Conservation (phyloP, 1,140 invertebrate species). For the Ectropis grisescens region DNA sequence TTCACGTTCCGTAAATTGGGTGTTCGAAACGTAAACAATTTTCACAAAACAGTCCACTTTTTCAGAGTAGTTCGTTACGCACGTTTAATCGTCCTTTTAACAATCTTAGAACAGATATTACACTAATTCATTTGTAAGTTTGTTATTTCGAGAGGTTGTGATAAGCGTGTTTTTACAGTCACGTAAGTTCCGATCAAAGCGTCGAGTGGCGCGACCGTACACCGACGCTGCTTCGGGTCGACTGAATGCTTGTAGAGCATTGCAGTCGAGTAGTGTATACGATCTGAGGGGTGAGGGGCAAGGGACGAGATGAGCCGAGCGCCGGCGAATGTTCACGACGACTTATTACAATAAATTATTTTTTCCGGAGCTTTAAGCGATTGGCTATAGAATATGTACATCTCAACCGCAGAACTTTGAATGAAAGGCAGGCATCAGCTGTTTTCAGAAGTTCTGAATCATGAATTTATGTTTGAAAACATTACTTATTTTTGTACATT, state of each 20-base stretch:
- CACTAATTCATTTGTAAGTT: too few species aligned
- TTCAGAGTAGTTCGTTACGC: too few species aligned
- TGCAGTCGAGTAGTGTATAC: conserved; percentile 59
- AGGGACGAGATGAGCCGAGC: conserved; percentile 46
- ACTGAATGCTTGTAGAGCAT: conserved; percentile 57
- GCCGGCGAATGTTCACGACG: conserved; percentile 62
- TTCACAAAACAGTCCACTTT: conserved; percentile 30
- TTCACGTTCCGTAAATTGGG: conserved; percentile 21
- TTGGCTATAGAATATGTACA: conserved; percentile 43
- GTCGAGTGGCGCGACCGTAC: conserved; percentile 54
- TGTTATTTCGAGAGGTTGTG: conserved; percentile 37
- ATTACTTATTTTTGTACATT: too few species aligned
- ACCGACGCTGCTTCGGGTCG: conserved; percentile 51
- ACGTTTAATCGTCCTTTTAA: too few species aligned
- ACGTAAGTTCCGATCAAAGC: conserved; percentile 40
- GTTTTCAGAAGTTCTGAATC: conserved; percentile 9
- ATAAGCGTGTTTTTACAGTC: conserved; percentile 52
- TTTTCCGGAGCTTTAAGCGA: conserved; percentile 58
- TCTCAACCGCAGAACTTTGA: conserved; percentile 36
- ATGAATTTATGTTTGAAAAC: too few species aligned
- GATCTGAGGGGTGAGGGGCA: conserved; percentile 27
- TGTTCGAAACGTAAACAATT: conserved; percentile 31
- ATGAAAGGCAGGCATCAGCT: conserved; percentile 36
- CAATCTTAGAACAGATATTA: too few species aligned
- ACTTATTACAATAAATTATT: conserved; percentile 69